Evolutionary conservation across 2,888 invertebrate genomes (phyloP), one percentile per base, ranked within the genome.

Genomic region (Saturnia japonica): DNA sequence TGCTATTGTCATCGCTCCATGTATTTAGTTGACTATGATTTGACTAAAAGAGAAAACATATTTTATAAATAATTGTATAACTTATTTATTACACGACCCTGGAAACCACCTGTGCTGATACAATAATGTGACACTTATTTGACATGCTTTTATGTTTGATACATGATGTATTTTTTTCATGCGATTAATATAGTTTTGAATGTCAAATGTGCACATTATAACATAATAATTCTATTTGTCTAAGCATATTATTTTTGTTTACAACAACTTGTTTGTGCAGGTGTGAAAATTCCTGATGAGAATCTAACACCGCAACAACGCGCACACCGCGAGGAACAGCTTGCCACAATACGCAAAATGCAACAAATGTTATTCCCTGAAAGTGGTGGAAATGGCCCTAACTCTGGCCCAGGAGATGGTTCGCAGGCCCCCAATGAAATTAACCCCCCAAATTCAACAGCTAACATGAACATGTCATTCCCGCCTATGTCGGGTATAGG

Each of bases 251-350:
- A 64, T 62, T 62, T 34, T 34, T 62, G 25, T 47, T 68, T 62
- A 64, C 64, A 14, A 25, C 28, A 67, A 57, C 45, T 67, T 72
- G 70, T 74, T 62, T 77, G 79, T 73, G 76, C 88, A 94, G 96
- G 97, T 78, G 97, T 98, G 67, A 98, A 98, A 95, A 97, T 98
- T 84, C 98, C 98, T 79, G 98, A 98, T 91, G 99, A 99, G 92
- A 98, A 99, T 91, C 94, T 99, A 80, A 99, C 99, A 70, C 99
- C 99, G 51, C 98, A 99, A 87, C 99, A 99, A 88, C 95, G 98
- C 71, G 98, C 98, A 75, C 98, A 98, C 87, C 95, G 99, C 73
- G 99, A 99, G 90, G 98, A 98, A 83, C 97, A 98, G 83, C 93
- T 99, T 68, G 99, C 98, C 8, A 98, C 97, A 73, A 95, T 99